Conservation (phyloP, 2,113 vertebrate genomes). For the Ageneiosus marmoratus region DNA sequence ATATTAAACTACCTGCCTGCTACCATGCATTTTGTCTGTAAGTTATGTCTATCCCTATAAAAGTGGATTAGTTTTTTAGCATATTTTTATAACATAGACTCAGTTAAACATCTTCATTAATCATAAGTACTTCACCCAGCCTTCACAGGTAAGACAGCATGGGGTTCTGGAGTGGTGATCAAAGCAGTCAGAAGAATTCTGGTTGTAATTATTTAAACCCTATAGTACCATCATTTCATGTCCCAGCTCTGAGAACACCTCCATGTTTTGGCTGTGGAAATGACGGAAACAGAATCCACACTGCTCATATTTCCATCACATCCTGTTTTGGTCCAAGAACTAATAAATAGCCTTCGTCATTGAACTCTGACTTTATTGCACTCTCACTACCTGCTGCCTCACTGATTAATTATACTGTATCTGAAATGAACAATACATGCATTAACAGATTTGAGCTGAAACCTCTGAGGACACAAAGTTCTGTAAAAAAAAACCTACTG, state of each 20-base stretch:
- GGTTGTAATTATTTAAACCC: neutral
- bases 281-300: slow-evolving; percentile 33
- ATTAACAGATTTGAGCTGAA: neutral
- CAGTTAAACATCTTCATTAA: neutral
- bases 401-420: neutral
- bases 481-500: neutral
- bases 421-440: neutral
- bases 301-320: slow-evolving; percentile 27
- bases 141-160: neutral
- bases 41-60: neutral
- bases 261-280: neutral
- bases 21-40: neutral
- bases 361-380: slow-evolving; percentile 24
- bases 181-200: neutral
- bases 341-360: neutral
- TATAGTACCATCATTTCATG: neutral
- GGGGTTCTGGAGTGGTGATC: neutral
- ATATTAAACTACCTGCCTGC: neutral
- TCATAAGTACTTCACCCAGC: neutral
- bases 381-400: neutral
- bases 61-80: neutral
- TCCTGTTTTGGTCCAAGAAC: slow-evolving; percentile 29
- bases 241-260: neutral
- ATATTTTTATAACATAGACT: neutral
- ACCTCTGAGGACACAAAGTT: neutral